phyloP scores from a whole-genome alignment of 2,113 vertebrate genomes.

The human region DNA sequence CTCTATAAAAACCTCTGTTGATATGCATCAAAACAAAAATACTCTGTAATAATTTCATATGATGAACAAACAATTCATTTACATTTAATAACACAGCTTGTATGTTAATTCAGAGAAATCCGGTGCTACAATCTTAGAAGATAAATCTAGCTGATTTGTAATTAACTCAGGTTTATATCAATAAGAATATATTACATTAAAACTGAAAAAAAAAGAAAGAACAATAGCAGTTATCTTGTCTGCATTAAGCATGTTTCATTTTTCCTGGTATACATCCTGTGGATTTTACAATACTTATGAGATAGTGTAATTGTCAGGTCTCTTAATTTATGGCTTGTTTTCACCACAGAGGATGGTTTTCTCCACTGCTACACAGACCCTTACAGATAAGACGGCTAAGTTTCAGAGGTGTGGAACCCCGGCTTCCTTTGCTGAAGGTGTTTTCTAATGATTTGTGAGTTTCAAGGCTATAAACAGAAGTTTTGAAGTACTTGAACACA shows the following conservation, averaged over 20 bases:
- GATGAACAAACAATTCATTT: conserved; percentile 17
- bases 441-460: not conserved
- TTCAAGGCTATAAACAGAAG: not conserved
- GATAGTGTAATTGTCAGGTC: not conserved
- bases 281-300: not conserved
- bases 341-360: not conserved
- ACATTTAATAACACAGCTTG: not conserved
- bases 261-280: not conserved
- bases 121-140: not conserved
- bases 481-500: not conserved
- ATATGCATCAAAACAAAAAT: not conserved
- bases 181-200: not conserved
- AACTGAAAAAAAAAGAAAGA: not conserved
- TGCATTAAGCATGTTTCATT: not conserved
- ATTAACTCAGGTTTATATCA: not conserved
- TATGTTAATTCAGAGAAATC: not conserved
- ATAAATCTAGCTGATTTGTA: not conserved
- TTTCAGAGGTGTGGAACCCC: not conserved
- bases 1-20: not conserved
- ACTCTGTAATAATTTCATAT: not conserved
- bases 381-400: not conserved
- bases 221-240: not conserved
- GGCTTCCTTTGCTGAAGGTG: not conserved
- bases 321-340: not conserved
- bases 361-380: not conserved